Evolutionary conservation across 2,113 vertebrate species (phyloP).

Genomic region (Delphinus delphis): DNA sequence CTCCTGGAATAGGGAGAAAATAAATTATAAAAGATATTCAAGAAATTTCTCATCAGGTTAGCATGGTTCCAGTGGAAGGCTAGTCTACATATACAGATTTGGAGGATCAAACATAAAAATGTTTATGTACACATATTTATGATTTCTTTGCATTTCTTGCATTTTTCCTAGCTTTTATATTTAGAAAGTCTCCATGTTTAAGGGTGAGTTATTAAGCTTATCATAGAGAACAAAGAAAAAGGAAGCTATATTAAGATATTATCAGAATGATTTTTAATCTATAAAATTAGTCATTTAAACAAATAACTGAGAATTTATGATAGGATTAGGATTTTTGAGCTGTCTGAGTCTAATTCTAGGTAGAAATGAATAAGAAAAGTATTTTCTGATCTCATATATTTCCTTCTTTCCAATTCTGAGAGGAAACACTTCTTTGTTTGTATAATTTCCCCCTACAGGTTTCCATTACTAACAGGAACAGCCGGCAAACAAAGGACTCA

Average conservation of each 20-base stretch:
- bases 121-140: not conserved
- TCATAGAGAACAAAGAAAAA: not conserved
- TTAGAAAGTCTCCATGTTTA: not conserved
- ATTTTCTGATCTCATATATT: not conserved
- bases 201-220: not conserved
- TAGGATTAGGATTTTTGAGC: not conserved
- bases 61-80: not conserved
- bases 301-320: not conserved
- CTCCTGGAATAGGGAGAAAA: slow-evolving; percentile 83
- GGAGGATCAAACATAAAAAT: not conserved
- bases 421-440: not conserved
- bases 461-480: not conserved
- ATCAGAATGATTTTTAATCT: slow-evolving; percentile 15
- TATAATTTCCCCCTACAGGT: not conserved
- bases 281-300: not conserved
- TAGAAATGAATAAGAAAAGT: not conserved
- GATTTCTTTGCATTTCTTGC: not conserved
- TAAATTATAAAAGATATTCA: not conserved
- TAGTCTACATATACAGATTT: not conserved
- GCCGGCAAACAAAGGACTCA: not conserved
- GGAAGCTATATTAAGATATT: not conserved
- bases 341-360: not conserved
- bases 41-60: slow-evolving; percentile 36
- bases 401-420: not conserved
- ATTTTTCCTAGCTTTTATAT: slow-evolving; percentile 45